Conservation (phyloP, 1,140 invertebrate species). For the Ips nitidus region DNA sequence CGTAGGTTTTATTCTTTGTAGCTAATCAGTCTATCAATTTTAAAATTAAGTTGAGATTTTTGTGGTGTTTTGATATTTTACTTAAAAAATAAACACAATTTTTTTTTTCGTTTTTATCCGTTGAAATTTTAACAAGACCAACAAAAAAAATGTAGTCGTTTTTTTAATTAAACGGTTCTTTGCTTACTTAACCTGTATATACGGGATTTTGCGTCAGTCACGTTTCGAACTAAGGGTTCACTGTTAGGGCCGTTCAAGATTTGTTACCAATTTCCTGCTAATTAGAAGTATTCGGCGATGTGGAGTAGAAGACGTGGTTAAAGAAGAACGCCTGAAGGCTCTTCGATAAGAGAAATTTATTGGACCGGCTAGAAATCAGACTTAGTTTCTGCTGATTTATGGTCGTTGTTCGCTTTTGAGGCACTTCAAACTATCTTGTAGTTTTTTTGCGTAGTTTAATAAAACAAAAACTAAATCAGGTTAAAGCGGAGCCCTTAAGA, state of each 20-base stretch:
- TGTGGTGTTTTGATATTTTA: no score
- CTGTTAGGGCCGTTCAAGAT: neutral
- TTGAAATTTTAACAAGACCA: neutral
- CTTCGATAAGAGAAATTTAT: neutral
- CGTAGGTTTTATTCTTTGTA: no score
- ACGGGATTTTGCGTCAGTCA: neutral
- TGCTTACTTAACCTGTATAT: constrained; percentile 1
- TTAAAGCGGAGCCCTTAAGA: no score
- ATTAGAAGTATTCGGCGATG: constrained; percentile 6
- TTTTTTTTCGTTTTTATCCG: neutral
- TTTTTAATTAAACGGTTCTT: neutral
- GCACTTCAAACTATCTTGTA: no score
- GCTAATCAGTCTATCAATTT: no score
- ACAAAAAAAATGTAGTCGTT: neutral
- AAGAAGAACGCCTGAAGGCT: neutral
- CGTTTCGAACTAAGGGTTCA: constrained; percentile 4
- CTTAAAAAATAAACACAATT: no score
- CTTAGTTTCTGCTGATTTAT: no score
- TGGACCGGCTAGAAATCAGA: neutral
- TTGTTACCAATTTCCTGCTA: constrained; percentile 14
- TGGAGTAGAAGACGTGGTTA: neutral
- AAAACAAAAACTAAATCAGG: no score
- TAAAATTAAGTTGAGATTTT: no score
- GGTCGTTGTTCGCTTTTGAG: no score
- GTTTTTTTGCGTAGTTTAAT: no score